Evolutionary conservation across 2,113 vertebrate genomes (phyloP).

Genomic region (Speoplatyrhinus poulsoni): DNA sequence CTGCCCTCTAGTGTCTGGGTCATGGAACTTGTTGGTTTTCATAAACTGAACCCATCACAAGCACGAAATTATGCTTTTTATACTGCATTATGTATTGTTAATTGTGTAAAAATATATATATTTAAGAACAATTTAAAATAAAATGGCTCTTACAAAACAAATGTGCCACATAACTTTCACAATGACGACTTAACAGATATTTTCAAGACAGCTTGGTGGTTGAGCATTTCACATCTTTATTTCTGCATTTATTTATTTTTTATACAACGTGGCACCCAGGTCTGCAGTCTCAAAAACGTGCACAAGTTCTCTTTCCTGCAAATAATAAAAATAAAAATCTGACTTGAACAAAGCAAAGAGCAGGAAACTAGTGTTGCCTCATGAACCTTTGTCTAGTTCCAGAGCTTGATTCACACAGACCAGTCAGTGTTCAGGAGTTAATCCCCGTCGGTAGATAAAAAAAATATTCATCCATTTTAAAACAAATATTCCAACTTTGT

Average conservation of each 20-base stretch:
- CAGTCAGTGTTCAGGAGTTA: slow-evolving; percentile 64
- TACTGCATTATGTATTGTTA: slow-evolving; percentile 63
- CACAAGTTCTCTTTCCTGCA: slow-evolving; percentile 76
- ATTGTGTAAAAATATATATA: slow-evolving; percentile 74
- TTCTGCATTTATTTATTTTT: slow-evolving; percentile 71
- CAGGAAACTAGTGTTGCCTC: slow-evolving; percentile 79
- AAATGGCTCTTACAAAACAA: slow-evolving; percentile 46
- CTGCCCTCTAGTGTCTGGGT: slow-evolving; percentile 68
- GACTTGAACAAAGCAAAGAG: slow-evolving; percentile 78
- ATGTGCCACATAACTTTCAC: not conserved
- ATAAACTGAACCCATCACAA: slow-evolving; percentile 42
- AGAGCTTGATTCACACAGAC: slow-evolving; percentile 63
- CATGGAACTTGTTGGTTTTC: slow-evolving; percentile 38
- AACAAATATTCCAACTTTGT: slow-evolving; percentile 78
- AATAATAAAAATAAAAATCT: slow-evolving; percentile 76
- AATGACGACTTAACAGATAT: slow-evolving; percentile 24
- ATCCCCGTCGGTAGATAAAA: slow-evolving; percentile 75
- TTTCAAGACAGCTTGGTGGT: slow-evolving; percentile 46
- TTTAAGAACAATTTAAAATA: slow-evolving; percentile 69
- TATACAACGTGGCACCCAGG: slow-evolving; percentile 81
- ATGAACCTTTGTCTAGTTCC: slow-evolving; percentile 61
- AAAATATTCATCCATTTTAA: slow-evolving; percentile 81
- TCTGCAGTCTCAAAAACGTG: slow-evolving; percentile 83
- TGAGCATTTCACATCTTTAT: slow-evolving; percentile 82
- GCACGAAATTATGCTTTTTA: slow-evolving; percentile 61